Percentiles rank a stretch among this genome's conserved stretches.
Evolutionary conservation across 2,113 vertebrate species (phyloP).

Genomic region (Piprites chloris): DNA sequence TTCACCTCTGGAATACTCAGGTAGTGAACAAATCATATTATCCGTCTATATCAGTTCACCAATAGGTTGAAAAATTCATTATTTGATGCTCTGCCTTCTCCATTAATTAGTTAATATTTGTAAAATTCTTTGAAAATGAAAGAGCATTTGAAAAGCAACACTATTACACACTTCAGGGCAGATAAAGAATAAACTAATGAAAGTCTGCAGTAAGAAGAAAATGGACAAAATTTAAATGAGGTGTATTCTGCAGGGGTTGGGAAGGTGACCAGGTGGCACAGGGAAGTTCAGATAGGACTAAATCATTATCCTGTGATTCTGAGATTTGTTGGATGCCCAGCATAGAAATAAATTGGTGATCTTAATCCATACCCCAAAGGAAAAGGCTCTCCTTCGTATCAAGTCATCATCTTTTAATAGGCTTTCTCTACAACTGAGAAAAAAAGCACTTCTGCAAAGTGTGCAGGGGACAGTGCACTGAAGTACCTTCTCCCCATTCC

Average conservation of each 20-base stretch:
- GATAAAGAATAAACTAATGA: slow-evolving; percentile 41
- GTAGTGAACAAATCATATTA: slow-evolving; percentile 21
- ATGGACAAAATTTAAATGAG: slow-evolving; percentile 34
- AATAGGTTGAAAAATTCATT: slow-evolving; percentile 13
- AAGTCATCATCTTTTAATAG: neutral
- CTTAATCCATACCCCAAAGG: slow-evolving; percentile 12
- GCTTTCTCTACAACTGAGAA: neutral
- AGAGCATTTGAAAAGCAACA: slow-evolving; percentile 3
- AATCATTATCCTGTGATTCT: neutral
- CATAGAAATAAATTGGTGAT: slow-evolving; percentile 4
- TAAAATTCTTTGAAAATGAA: slow-evolving; percentile 38
- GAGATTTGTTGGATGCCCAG: neutral
- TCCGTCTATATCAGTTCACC: neutral
- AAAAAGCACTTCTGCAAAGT: neutral
- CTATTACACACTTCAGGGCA: slow-evolving; percentile 3
- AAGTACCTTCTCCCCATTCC: neutral
- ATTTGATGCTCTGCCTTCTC: slow-evolving; percentile 7
- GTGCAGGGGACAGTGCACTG: neutral
- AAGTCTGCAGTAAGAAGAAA: neutral
- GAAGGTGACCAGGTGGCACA: neutral
- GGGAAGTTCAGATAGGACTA: neutral
- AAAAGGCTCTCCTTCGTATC: neutral
- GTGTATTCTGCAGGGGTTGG: neutral
- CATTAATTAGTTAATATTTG: slow-evolving; percentile 60
- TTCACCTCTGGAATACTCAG: slow-evolving; percentile 11